phyloP scores from a whole-genome alignment of 1,140 invertebrate species.

The Sipha flava region DNA sequence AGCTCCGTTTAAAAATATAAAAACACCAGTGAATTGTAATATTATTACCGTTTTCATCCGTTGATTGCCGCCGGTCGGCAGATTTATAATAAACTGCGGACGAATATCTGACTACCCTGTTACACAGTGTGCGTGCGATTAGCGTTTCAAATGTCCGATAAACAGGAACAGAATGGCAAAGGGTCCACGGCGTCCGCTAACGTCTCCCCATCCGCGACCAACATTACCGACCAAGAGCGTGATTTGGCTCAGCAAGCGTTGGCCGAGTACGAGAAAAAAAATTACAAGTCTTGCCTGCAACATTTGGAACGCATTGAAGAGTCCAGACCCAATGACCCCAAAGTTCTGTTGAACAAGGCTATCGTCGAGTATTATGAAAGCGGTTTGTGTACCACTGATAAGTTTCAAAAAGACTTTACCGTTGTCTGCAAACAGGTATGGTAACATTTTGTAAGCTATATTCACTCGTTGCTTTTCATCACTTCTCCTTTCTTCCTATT shows the following conservation, averaged over 20 bases:
- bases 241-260: slow-evolving; percentile 50
- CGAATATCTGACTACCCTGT: too few species aligned
- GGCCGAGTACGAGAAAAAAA: slow-evolving; percentile 50
- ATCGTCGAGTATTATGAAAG: slow-evolving; percentile 63
- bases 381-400: slow-evolving; percentile 60
- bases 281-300: slow-evolving; percentile 51
- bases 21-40: too few species aligned
- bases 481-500: background rate
- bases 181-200: too few species aligned
- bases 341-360: slow-evolving; percentile 63
- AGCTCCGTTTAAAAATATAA: too few species aligned
- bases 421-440: slow-evolving; percentile 49
- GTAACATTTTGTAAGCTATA: background rate
- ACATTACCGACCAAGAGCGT: slow-evolving; percentile 49
- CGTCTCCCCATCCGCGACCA: too few species aligned
- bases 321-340: slow-evolving; percentile 54
- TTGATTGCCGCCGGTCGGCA: too few species aligned
- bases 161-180: background rate
- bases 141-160: background rate
- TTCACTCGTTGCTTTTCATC: background rate
- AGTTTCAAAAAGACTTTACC: slow-evolving; percentile 58
- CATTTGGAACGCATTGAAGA: slow-evolving; percentile 53
- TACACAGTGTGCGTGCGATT: too few species aligned
- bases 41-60: too few species aligned
- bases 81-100: too few species aligned